A percentile compares a stretch with the other conserved stretches of the same genome.
Conservation (phyloP, 1,140 invertebrate genomes). For the Vanessa atalanta region DNA sequence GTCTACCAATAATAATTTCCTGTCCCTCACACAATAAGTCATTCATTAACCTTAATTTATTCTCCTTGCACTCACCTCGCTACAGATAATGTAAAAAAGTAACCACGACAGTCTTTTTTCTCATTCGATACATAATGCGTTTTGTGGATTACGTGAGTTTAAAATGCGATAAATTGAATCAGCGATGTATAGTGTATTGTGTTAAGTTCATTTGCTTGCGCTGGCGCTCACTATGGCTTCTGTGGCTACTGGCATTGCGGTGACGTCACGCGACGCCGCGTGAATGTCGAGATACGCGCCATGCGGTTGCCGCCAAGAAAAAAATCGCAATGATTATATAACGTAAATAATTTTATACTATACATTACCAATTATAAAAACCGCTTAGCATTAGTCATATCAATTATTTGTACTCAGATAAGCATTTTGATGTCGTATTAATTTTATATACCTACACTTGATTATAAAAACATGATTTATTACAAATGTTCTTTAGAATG, state of each 20-base stretch:
- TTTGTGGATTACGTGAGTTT: slow-evolving; percentile 33
- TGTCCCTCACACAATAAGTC: slow-evolving; percentile 76
- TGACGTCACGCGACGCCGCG: slow-evolving; percentile 70
- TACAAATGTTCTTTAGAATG: too few species aligned
- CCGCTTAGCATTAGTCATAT: neutral
- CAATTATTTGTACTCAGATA: too few species aligned
- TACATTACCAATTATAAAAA: neutral
- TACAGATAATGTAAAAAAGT: slow-evolving; percentile 45
- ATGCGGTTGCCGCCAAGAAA: slow-evolving; percentile 29
- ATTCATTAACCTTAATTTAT: slow-evolving; percentile 80
- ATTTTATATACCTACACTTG: too few species aligned
- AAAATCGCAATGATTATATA: neutral
- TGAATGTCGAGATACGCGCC: slow-evolving; percentile 37
- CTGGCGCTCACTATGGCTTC: slow-evolving; percentile 64
- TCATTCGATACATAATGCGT: slow-evolving; percentile 46
- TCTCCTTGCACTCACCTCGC: slow-evolving; percentile 69
- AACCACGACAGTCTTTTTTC: slow-evolving; percentile 29
- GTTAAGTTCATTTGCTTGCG: slow-evolving; percentile 41
- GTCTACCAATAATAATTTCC: slow-evolving; percentile 73
- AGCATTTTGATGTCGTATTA: too few species aligned
- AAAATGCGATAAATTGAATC: slow-evolving; percentile 47
- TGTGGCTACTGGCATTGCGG: slow-evolving; percentile 65
- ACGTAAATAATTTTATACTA: neutral
- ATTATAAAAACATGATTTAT: neutral
- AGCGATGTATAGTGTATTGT: slow-evolving; percentile 56